Conservation (phyloP, 2,797 vertebrate genomes). For the Cossypha dichroa region DNA sequence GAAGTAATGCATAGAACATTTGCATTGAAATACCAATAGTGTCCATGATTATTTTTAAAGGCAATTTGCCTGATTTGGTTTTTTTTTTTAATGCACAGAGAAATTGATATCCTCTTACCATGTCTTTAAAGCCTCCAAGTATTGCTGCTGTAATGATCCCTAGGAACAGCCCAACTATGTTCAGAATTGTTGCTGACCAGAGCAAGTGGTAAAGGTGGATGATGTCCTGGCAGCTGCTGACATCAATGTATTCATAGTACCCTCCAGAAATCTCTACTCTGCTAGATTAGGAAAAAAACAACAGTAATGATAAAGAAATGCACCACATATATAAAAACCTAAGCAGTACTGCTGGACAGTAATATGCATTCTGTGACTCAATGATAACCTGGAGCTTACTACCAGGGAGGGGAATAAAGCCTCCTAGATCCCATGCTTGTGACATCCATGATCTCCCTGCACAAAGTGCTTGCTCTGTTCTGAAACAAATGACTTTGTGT, state of each 20-base stretch:
- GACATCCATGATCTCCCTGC: neutral
- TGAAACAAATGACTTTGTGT: neutral
- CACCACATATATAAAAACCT: neutral
- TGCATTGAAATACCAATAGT: neutral
- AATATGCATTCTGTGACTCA: neutral
- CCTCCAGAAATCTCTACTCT: conserved; percentile 85
- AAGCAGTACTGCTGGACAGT: neutral
- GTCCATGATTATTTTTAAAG: neutral
- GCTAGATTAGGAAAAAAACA: conserved; percentile 70
- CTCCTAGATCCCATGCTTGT: neutral
- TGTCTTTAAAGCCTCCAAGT: conserved; percentile 96
- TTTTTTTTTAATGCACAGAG: neutral
- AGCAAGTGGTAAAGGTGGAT: conserved; percentile 95
- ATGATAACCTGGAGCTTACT: neutral
- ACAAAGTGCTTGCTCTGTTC: neutral
- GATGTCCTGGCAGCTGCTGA: conserved; percentile 96
- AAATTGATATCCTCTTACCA: conserved; percentile 79
- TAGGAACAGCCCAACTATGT: conserved; percentile 93
- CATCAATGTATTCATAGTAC: conserved; percentile 96
- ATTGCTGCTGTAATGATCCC: conserved; percentile 97
- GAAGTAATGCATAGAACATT: neutral
- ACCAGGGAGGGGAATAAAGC: neutral
- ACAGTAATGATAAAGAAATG: neutral
- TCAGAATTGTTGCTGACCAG: conserved; percentile 96
- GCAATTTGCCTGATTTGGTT: neutral